Conservation (phyloP, 2,888 invertebrate species). For the Linyphia triangularis region DNA sequence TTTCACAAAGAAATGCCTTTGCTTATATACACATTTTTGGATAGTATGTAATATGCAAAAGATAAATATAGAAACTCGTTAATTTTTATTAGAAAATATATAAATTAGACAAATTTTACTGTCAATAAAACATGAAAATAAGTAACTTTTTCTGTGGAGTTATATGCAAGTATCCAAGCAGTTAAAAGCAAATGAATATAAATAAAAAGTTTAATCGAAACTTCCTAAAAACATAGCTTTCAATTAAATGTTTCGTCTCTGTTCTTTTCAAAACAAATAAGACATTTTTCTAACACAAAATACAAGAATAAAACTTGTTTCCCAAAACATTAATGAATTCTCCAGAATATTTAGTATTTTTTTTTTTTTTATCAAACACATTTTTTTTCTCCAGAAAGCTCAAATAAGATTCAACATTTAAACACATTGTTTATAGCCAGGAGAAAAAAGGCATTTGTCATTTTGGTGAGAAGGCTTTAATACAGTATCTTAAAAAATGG, state of each 20-base stretch:
- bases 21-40: too few species aligned
- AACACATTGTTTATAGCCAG: too few species aligned
- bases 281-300: too few species aligned
- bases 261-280: too few species aligned
- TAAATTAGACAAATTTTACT: not conserved
- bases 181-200: not conserved
- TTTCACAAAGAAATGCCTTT: too few species aligned
- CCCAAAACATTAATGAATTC: not conserved
- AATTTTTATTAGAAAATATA: not conserved
- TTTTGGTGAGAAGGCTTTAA: conserved; percentile 43
- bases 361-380: not conserved
- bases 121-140: not conserved
- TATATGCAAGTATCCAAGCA: not conserved
- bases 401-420: too few species aligned
- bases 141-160: not conserved
- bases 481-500: conserved; percentile 40
- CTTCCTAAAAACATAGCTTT: too few species aligned
- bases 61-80: not conserved
- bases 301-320: not conserved
- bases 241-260: too few species aligned
- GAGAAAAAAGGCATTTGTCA: not conserved
- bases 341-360: not conserved
- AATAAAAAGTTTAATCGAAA: not conserved
- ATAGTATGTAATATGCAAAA: too few species aligned
- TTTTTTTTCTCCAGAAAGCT: not conserved